A percentile compares a stretch with the other conserved stretches of the same genome.
Evolutionary conservation across 2,113 vertebrate genomes (phyloP).

Genomic region (Tyto alba): DNA sequence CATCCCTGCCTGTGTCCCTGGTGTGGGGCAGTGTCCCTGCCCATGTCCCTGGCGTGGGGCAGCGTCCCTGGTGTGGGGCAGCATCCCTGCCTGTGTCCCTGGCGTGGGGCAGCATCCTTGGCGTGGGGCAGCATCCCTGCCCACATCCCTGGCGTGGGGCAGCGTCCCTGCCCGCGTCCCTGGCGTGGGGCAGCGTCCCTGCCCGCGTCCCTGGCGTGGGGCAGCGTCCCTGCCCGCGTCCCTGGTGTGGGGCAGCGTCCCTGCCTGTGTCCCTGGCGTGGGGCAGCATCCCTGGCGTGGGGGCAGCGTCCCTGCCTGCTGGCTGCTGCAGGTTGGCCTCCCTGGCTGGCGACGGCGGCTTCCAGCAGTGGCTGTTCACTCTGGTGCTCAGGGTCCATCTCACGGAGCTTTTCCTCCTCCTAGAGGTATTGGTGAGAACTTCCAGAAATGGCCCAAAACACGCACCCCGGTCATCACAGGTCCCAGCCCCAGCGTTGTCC

Average conservation of each 20-base stretch:
- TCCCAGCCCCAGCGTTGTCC: not conserved
- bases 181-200: not conserved
- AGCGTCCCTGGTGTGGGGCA: not conserved
- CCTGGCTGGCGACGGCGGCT: not conserved
- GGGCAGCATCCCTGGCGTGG: not conserved
- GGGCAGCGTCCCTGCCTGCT: not conserved
- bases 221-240: not conserved
- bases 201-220: not conserved
- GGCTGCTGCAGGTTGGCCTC: not conserved
- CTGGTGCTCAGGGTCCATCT: not conserved
- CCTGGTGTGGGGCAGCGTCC: not conserved
- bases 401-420: constrained; percentile 48
- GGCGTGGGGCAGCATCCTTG: not conserved
- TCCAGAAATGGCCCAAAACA: not conserved
- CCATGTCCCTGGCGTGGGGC: not conserved
- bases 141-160: not conserved
- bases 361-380: not conserved
- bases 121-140: not conserved
- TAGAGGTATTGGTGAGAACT: constrained; percentile 47
- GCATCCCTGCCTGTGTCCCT: no score
- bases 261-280: no score
- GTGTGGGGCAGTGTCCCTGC: no score
- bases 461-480: not conserved
- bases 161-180: not conserved
- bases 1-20: not conserved